These are phyloP conservation scores for Anagyrus pseudococci DNA, from an alignment of 2,888 invertebrate genomes.

Conservation along the genomic window DNA sequence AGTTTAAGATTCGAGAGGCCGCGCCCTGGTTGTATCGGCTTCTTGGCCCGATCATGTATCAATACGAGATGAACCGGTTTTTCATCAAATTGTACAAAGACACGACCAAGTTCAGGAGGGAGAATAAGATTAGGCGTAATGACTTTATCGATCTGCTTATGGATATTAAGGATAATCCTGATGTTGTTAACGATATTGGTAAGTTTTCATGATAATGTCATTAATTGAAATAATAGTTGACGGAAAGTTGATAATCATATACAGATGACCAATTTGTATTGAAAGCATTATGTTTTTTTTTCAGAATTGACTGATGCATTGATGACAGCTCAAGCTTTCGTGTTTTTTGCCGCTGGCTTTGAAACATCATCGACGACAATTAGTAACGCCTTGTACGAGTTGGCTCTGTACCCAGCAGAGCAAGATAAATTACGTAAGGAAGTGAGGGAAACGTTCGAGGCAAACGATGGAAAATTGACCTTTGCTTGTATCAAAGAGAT, in stretches of 20 bases:
- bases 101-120: slow-evolving; percentile 51
- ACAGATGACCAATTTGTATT: background rate
- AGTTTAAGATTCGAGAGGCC: slow-evolving; percentile 4
- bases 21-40: slow-evolving; percentile 1
- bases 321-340: slow-evolving; percentile 59
- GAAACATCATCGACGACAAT: slow-evolving; percentile 63
- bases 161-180: slow-evolving; percentile 44
- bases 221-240: too few relatives aligned
- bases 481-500: slow-evolving; percentile 60
- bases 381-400: slow-evolving; percentile 58
- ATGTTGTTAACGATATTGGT: slow-evolving; percentile 8
- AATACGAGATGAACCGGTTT: slow-evolving; percentile 46
- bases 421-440: slow-evolving; percentile 59
- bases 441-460: slow-evolving; percentile 50
- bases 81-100: slow-evolving; percentile 49
- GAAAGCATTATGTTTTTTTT: slow-evolving; percentile 23
- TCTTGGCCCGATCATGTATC: slow-evolving; percentile 19
- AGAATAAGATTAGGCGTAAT: slow-evolving; percentile 52
- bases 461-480: slow-evolving; percentile 52
- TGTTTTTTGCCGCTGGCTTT: slow-evolving; percentile 63
- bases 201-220: background rate
- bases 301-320: slow-evolving; percentile 54
- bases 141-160: slow-evolving; percentile 59
- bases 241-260: too few relatives aligned
- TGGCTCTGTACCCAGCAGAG: slow-evolving; percentile 57